Evolutionary conservation across 2,797 vertebrate species (phyloP), one percentile per base, ranked within the genome.

Genomic region (Enteromius paludinosus): DNA sequence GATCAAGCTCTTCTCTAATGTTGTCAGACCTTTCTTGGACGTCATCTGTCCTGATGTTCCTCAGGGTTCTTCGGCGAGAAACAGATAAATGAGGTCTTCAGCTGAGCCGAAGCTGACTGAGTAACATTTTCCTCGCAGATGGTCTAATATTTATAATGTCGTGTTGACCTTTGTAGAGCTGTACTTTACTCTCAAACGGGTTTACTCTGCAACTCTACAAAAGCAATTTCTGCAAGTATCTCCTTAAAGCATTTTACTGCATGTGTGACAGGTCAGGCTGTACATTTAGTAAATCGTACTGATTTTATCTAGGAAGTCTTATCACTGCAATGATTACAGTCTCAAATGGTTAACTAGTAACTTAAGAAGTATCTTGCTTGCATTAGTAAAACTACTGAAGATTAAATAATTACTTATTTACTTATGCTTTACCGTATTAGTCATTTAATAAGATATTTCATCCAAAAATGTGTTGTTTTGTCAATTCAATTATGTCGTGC

Each of bases 1-100:
- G 38, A 95, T 91, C 84, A 95, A 87, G 65, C 64, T 74, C 33
- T 87, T 93, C 87, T 96, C 94, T 85, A 95, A 82, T 62, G 86
- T 84, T 66, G 87, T 92, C 38, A 91, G 41, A 23, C 85, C 77
- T 49, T 25, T 84, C 83, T 20, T 88, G 65, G 83, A 88, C 23
- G 17, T 47, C 45, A 11, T 64, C 86, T 89, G 78, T 85, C 69
- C 70, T 38, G 1, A 30, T 68, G 43, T 43, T 86, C 74, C 75
- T 83, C 75, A 43, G 14, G 11, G 68, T 45, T 47, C 25, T 87
- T 89, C 88, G 89, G 88, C 1, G 47, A 65, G 41, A 54, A 30
- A 80, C 76, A 3, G 11, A 71, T 10, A 64, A 64, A 64, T 79
- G 56, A 61, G 23, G 56, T n/a, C 20, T 78, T 15, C 41, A 25